phyloP scores from a whole-genome alignment of 2,113 vertebrate species.

The Myotis brandtii region DNA sequence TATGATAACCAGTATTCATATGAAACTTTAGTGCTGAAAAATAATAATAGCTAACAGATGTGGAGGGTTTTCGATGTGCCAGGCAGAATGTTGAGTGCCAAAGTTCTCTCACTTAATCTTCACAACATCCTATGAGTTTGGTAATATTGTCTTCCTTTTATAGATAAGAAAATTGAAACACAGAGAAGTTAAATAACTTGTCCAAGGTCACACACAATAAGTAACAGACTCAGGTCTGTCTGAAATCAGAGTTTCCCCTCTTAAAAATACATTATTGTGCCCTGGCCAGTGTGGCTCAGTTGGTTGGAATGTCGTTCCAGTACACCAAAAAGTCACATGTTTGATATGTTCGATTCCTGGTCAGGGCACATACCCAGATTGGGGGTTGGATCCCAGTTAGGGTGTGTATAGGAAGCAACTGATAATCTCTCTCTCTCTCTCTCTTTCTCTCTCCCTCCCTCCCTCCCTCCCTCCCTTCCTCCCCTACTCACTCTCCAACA shows the following conservation, averaged over 20 bases:
- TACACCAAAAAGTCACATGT: neutral
- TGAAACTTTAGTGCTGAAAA: neutral
- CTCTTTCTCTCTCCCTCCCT: no score
- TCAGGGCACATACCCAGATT: neutral
- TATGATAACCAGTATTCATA: neutral
- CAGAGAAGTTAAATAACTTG: constrained; percentile 38
- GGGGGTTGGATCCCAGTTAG: neutral
- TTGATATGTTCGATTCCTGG: neutral
- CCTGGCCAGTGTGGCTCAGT: neutral
- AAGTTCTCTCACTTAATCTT: constrained; percentile 40
- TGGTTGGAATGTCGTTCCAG: neutral
- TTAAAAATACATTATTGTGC: constrained; percentile 23
- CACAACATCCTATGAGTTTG: neutral
- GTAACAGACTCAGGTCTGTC: neutral
- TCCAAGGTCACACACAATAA: neutral
- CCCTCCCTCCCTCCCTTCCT: no score
- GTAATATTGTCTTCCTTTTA: constrained; percentile 39
- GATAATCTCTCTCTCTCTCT: neutral
- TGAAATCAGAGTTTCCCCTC: constrained; percentile 46
- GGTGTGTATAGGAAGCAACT: neutral
- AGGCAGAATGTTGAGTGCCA: neutral
- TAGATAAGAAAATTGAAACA: constrained; percentile 41
- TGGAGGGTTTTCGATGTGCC: neutral
- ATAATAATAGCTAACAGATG: neutral
- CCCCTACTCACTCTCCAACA: neutral